Base-by-base conservation (phyloP, 2,797 vertebrate species). In the Pantherophis vulpinus region DNA sequence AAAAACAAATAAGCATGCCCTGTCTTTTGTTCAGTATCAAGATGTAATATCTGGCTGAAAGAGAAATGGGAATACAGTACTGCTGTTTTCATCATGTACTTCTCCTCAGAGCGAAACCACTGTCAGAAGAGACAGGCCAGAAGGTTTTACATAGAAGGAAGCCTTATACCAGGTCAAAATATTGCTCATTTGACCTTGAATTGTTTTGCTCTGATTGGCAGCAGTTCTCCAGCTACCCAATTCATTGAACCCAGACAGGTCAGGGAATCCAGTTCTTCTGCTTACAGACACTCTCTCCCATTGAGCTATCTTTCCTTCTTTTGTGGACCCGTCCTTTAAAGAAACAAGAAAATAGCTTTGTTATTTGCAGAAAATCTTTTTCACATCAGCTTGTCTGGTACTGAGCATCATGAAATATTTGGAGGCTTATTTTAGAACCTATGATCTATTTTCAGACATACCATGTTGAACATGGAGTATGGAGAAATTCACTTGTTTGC, bases 1-100 rank as follows among this genome's bases (percentile, higher is more conserved):
- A 54, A 74, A 83, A 96, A 95, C 93, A 95, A 90, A 96, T 95
- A 96, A 97, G 95, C 94, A 94, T 94, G 95, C 95, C 94, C 94
- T 91, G 11, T 90, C 94, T 95, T 96, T 95, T 95, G 93, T 95
- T 95, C 90, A 93, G 94, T 95, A 93, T 1, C 86, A 95, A 70
- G 56, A 93, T 94, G 90, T 96, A 94, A 96, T 88, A 92, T 90
- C 94, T 91, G 92, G 93, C 90, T 94, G 90, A 94, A 94, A 95
- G 95, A 95, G 94, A 96, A 92, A 90, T 95, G 95, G 66, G 90
- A 86, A 93, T 47, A 29, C 58, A 86, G 87, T 47, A 23, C 51
- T 56, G 47, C 18, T 56, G 37, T 70, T 74, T 56, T 29, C 6
- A 61, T 93, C 74, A 66, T 55, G 14, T 56, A 51, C 47, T 86